phyloP scores from a whole-genome alignment of 2,888 invertebrate genomes.

The Coenonympha glycerion region DNA sequence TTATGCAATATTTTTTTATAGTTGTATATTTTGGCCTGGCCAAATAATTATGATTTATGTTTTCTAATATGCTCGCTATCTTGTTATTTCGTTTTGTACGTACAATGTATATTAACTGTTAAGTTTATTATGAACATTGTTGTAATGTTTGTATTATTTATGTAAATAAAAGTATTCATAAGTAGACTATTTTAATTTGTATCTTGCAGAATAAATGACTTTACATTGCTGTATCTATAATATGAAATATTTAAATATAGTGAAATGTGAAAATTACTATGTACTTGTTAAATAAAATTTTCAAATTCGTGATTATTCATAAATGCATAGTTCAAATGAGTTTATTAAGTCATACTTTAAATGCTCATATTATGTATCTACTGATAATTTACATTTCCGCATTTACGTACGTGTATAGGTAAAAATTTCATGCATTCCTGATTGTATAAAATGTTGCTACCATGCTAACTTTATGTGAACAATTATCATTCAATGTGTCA shows the following conservation, averaged over 20 bases:
- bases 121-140: constrained; percentile 68
- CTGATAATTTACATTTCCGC: constrained; percentile 41
- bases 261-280: constrained; percentile 46
- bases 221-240: constrained; percentile 38
- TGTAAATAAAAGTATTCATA: constrained; percentile 61
- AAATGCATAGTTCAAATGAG: constrained; percentile 64
- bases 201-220: constrained; percentile 36
- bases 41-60: constrained; percentile 29
- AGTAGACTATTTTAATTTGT: constrained; percentile 55
- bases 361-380: constrained; percentile 36
- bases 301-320: constrained; percentile 37
- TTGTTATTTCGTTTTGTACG: constrained; percentile 65
- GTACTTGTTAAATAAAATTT: constrained; percentile 42
- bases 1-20: constrained; percentile 22
- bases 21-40: constrained; percentile 40
- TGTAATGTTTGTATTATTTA: constrained; percentile 70
- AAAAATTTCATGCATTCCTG: constrained; percentile 53
- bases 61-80: constrained; percentile 31
- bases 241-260: constrained; percentile 45
- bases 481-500: constrained; percentile 44
- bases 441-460: constrained; percentile 36
- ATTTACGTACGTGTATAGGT: constrained; percentile 49
- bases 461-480: constrained; percentile 29
- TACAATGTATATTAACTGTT: constrained; percentile 64
- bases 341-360: constrained; percentile 46